Conservation (phyloP, 2,888 invertebrate species). For the Hedya salicella region DNA sequence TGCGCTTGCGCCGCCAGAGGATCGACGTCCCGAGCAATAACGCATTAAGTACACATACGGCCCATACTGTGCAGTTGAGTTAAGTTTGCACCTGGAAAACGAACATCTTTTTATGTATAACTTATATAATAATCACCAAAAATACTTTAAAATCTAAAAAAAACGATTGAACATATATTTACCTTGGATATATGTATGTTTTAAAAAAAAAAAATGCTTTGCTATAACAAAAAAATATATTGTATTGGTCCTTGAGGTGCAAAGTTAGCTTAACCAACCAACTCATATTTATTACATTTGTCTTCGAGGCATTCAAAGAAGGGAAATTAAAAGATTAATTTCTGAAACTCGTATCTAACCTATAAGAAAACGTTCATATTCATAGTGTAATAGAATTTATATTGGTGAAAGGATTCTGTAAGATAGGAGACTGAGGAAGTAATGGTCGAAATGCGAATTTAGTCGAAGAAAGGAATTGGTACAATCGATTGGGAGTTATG, state of each 20-base stretch:
- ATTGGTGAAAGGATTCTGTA: background rate
- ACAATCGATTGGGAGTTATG: conserved; percentile 19
- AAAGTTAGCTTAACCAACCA: background rate
- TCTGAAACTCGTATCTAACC: background rate
- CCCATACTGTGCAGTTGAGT: background rate
- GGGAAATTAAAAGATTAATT: background rate
- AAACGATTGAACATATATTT: background rate
- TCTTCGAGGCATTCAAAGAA: background rate
- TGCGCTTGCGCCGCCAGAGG: conserved; percentile 45
- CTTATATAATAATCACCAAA: background rate
- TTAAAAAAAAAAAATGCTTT: background rate
- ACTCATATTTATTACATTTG: background rate
- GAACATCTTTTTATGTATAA: background rate
- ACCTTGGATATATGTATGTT: background rate
- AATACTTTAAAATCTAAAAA: background rate
- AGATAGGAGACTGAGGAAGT: background rate
- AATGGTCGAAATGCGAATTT: conserved; percentile 15
- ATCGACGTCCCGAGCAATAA: background rate
- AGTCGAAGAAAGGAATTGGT: conserved; percentile 22
- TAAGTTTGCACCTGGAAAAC: background rate
- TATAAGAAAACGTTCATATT: background rate
- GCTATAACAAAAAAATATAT: too few species aligned
- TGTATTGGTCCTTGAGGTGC: background rate
- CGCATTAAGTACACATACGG: background rate
- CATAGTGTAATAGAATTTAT: background rate